Conservation (phyloP, 2,113 vertebrate genomes). For the Rhipidura dahli region DNA sequence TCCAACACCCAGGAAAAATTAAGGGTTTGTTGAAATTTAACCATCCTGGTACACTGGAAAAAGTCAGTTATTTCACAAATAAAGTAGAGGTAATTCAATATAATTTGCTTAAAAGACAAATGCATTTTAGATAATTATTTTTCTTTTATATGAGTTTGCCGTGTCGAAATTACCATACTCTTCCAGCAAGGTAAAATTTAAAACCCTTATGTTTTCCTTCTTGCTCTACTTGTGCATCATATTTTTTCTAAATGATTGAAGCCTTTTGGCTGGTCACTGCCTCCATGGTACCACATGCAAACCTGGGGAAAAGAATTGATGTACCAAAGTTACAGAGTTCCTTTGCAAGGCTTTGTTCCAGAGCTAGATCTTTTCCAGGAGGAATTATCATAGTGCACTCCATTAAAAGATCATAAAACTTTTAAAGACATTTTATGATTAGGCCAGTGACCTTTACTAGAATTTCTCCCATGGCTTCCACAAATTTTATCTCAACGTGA, state of each 20-base stretch:
- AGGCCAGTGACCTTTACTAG: neutral
- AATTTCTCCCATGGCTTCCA: neutral
- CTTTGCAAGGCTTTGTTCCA: neutral
- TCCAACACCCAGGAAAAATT: neutral
- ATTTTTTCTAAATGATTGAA: neutral
- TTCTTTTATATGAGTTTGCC: neutral
- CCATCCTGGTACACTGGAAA: neutral
- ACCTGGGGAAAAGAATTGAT: neutral
- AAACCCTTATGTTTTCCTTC: neutral
- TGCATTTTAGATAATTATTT: neutral
- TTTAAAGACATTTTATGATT: constrained; percentile 14
- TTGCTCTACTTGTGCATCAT: neutral
- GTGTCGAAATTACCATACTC: neutral
- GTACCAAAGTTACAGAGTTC: neutral
- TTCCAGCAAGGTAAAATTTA: neutral
- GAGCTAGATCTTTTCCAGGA: neutral
- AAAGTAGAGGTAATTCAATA: neutral
- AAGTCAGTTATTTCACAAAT: neutral
- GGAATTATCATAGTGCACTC: neutral
- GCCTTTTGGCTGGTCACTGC: neutral
- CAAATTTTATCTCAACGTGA: neutral
- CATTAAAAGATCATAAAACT: constrained; percentile 29
- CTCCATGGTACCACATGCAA: neutral
- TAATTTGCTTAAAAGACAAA: neutral
- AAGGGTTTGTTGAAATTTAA: neutral